Evolutionary conservation across 2,113 vertebrate species (phyloP).

Genomic region (Jacana jacana): DNA sequence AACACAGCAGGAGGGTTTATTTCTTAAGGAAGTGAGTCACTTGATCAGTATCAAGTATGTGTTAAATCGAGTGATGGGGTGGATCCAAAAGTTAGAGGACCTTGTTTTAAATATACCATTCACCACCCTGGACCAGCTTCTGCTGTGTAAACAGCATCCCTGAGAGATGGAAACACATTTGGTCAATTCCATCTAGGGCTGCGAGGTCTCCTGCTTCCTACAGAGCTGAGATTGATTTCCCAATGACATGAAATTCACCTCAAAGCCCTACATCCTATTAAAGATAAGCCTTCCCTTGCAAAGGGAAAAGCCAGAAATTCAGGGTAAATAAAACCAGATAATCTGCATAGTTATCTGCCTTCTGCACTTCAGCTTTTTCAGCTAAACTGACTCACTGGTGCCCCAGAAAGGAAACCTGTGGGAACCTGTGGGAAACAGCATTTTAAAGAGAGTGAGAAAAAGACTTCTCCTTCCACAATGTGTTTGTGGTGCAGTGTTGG

Average conservation of each 20-base stretch:
- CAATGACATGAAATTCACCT: background rate
- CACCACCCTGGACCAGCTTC: background rate
- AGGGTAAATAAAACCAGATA: background rate
- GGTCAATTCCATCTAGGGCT: background rate
- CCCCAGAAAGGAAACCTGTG: background rate
- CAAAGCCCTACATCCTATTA: background rate
- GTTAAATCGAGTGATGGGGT: background rate
- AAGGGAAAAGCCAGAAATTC: background rate
- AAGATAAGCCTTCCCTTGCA: background rate
- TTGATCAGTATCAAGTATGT: constrained; percentile 13
- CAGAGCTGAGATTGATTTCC: background rate
- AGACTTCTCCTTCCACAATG: background rate
- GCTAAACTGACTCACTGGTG: background rate
- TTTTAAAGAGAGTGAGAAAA: background rate
- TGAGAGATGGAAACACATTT: background rate
- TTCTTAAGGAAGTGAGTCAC: constrained; percentile 45
- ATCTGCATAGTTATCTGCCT: background rate
- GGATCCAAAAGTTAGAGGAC: constrained; percentile 2
- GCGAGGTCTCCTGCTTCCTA: background rate
- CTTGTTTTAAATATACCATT: background rate
- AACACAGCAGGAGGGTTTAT: constrained; percentile 10
- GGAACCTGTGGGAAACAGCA: background rate
- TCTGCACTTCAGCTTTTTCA: background rate
- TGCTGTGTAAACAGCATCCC: background rate
- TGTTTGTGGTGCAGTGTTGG: background rate